These are phyloP conservation scores for Nothocercus nigrocapillus DNA, from an alignment of 2,113 vertebrate species.

Conservation along the genomic window DNA sequence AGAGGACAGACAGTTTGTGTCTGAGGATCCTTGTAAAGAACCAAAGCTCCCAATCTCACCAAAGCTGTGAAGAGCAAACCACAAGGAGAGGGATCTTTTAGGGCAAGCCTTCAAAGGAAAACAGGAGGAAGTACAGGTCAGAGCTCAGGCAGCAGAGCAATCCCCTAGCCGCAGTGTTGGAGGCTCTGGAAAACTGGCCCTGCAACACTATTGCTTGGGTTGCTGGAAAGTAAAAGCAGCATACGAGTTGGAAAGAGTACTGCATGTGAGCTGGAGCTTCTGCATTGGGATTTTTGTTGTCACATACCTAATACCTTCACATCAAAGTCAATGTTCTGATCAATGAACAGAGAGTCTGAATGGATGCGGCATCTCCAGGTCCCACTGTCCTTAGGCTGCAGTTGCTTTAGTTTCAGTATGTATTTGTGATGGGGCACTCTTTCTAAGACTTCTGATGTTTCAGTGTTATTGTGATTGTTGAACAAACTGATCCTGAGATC, in stretches of 20 bases:
- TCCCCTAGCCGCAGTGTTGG: not conserved
- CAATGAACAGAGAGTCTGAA: not conserved
- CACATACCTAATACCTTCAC: slow-evolving; percentile 75
- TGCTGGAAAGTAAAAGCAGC: not conserved
- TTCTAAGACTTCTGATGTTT: rapidly evolving
- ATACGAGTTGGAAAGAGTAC: not conserved
- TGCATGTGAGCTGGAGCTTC: not conserved
- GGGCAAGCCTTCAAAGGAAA: not conserved
- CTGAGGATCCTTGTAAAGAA: not conserved
- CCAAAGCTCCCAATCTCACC: not conserved
- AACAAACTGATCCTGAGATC: not conserved
- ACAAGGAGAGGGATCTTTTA: not conserved
- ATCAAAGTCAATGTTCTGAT: not conserved
- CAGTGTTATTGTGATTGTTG: not conserved
- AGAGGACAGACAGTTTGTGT: not conserved
- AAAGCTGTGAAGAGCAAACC: not conserved
- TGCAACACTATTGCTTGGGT: not conserved
- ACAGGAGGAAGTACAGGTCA: not conserved
- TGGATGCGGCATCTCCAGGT: slow-evolving; percentile 58
- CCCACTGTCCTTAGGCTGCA: slow-evolving; percentile 13
- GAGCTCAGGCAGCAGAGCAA: not conserved
- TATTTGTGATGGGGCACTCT: rapidly evolving
- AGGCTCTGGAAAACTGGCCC: not conserved
- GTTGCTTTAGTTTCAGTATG: not conserved
- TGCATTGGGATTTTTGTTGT: not conserved